Evolutionary conservation across 1,140 invertebrate genomes (phyloP), one percentile per base, ranked within the genome.

Genomic region (Tetraneura akinire): DNA sequence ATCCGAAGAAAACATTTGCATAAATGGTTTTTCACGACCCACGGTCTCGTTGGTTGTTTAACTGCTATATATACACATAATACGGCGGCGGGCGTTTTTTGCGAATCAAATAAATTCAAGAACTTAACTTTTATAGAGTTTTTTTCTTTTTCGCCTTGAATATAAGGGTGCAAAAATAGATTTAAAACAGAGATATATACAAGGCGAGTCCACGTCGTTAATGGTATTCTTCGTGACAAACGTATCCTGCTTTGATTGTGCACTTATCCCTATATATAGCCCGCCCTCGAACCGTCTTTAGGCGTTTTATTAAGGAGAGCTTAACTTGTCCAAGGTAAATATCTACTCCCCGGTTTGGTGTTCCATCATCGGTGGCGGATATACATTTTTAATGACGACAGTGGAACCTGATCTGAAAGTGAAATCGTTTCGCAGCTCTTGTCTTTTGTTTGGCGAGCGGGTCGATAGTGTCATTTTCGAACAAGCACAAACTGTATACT

Each of bases 11-110:
- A 55, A 76, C 73, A 76, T 76, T 76, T 76, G 73, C 73, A 76
- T 76, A 76, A 76, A 76, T 76, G 73, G 73, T 76, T 76, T 76
- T 76, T 76, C 73, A 76, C 73, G 73, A 76, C 73, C 73, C 51
- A 29, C 29, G 16, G 51, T 26, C 73, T 16, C n/a, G 73, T 55
- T 26, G 73, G 73, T 76, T 76, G 73, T 76, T 76, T 55, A 76
- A 76, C 49, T 76, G 71, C 51, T 57, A 14, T 76, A 73, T 14
- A 55, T 76, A 73, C n/a, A 21, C 57, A 76, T 37, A 76, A 76
- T 55, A 42, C 73, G 47, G 70, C 10, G n/a, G 51, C 73, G 47
- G 70, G 18, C 32, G 51, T n/a, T 21, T 68, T 76, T 76, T 23
- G 71, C 49, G 49, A 55, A 68, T 68, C 66, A 68, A 68, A 76